phyloP scores from a whole-genome alignment of 1,140 invertebrate genomes.

The Drosophila carrolli region DNA sequence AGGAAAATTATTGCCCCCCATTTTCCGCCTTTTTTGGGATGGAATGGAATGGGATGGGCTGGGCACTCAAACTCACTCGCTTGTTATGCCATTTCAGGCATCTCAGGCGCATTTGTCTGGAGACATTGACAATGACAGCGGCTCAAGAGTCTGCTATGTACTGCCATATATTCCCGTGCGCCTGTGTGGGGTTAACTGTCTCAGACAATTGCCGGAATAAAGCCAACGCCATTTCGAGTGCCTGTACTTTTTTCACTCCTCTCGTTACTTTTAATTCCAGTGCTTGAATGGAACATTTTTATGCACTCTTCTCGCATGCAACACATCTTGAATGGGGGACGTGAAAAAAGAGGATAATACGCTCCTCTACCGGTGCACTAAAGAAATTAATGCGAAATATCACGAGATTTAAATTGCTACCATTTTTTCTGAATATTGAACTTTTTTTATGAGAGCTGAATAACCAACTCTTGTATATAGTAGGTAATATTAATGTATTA shows the following conservation, averaged over 20 bases:
- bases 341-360: not conserved
- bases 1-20: slow-evolving; percentile 56
- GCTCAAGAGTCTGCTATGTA: slow-evolving; percentile 27
- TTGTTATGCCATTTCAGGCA: slow-evolving; percentile 47
- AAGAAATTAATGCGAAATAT: not conserved
- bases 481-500: too few relatives aligned
- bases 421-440: too few relatives aligned
- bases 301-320: slow-evolving; percentile 51
- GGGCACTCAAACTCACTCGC: slow-evolving; percentile 16
- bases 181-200: slow-evolving; percentile 44
- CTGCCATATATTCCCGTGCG: not conserved
- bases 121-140: slow-evolving; percentile 72
- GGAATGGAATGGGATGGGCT: not conserved
- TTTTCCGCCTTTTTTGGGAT: slow-evolving; percentile 1
- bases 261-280: slow-evolving; percentile 56
- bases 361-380: slow-evolving; percentile 20
- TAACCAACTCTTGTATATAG: too few relatives aligned
- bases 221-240: slow-evolving; percentile 69
- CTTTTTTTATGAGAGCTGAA: too few relatives aligned
- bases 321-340: slow-evolving; percentile 18
- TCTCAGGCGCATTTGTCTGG: slow-evolving; percentile 50
- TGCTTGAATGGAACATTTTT: slow-evolving; percentile 60
- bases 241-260: slow-evolving; percentile 4
- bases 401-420: too few relatives aligned
- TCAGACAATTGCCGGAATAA: slow-evolving; percentile 61